Evolutionary conservation across 2,113 vertebrate species (phyloP).

Genomic region (Ceyx cyanopectus): DNA sequence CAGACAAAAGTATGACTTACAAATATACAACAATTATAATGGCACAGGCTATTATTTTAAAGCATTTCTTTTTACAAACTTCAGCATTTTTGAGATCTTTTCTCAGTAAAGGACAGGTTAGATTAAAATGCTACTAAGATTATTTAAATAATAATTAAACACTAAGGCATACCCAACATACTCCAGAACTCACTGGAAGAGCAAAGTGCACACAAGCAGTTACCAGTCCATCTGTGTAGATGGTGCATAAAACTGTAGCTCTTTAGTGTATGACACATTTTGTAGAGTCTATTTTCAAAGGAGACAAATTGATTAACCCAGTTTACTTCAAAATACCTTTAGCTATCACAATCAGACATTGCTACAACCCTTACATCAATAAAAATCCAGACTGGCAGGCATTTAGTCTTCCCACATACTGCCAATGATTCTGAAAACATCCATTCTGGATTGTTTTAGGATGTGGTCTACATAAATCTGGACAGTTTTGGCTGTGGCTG

Average conservation of each 20-base stretch:
- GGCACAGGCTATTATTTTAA: background rate
- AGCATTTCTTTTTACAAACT: background rate
- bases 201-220: background rate
- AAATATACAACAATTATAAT: background rate
- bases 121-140: background rate
- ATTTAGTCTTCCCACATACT: background rate
- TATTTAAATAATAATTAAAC: background rate
- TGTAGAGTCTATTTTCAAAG: background rate
- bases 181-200: background rate
- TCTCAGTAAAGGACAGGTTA: background rate
- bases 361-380: background rate
- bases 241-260: background rate
- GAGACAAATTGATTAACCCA: background rate
- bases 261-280: background rate
- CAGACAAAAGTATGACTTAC: background rate
- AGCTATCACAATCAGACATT: background rate
- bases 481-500: background rate
- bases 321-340: background rate
- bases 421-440: background rate
- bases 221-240: background rate
- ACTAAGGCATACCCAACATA: background rate
- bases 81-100: background rate
- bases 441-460: background rate
- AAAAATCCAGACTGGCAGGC: background rate
- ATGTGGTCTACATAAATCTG: background rate